Evolutionary conservation across 64 coral and sea anemone genomes (phyloP), one percentile per base, ranked within the genome.

Genomic region (Hydrozoanthus tunicans): DNA sequence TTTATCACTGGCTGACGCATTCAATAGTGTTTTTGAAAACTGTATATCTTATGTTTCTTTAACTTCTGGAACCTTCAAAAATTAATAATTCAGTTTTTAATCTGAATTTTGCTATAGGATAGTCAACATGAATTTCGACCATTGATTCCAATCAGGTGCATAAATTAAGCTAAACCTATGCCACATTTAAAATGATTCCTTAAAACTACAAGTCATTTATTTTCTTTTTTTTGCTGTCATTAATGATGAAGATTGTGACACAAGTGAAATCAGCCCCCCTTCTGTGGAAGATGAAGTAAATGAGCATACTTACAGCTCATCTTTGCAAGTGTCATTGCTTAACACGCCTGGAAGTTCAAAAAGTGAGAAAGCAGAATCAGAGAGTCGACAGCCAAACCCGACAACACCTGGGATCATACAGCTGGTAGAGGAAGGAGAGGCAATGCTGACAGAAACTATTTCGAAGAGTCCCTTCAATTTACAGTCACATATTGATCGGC

Each of bases 381-480:
- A 59, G 23, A 1, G 11, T 13, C 20, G n/a, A 11, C 54, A 15
- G 17, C 53, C 26, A 15, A 13, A 32, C 70, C 82, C 82, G 70
- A 70, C 64, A 58, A 86, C 83, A 86, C 83, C 68, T 59, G 83
- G n/a, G 14, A 86, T 59, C 15, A 24, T 12, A 32, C 67, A 59
- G 14, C 7, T 43, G 32, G 32, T 24, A 72, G 54, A 25, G 71
- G 67, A 71, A 5, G 32, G 51, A 58, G 15, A 70, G 3, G 56
- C 66, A 72, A 53, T 71, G 13, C 8, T 53, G 6, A 13, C 2
- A n/a, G 67, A 73, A 24, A 86, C 2, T 43, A 15, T 43, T 53
- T 17, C 83, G 55, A 91, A 63, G 7, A 90, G 89, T 55, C 58
- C 89, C 67, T 94, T 96, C 52, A 94, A 96, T 24, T 93, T 93